These are phyloP conservation scores for Xylocopa sonorina DNA, from an alignment of 1,140 invertebrate genomes.

Conservation along the genomic window DNA sequence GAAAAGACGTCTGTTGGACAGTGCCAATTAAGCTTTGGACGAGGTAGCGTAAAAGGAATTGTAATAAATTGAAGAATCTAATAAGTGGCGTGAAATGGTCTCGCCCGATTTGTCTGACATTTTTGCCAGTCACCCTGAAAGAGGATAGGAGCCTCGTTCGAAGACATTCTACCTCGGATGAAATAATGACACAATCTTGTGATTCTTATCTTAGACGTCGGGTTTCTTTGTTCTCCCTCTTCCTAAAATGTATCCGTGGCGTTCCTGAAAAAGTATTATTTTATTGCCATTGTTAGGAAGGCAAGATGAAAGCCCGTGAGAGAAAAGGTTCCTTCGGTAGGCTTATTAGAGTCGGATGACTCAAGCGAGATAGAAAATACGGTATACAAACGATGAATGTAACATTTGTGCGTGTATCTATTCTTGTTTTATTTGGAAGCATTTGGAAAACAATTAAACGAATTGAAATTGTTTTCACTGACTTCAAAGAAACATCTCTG, in stretches of 20 bases:
- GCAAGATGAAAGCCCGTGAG: not conserved
- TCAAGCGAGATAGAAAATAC: not conserved
- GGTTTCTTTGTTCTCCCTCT: constrained; percentile 11
- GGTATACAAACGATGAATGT: not conserved
- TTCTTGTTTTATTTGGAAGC: too few relatives aligned
- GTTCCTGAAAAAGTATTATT: constrained; percentile 15
- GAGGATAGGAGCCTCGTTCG: constrained; percentile 16
- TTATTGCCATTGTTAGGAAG: not conserved
- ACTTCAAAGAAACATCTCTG: too few relatives aligned
- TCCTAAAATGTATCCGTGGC: constrained; percentile 12
- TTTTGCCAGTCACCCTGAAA: constrained; percentile 42
- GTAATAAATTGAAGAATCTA: constrained; percentile 13
- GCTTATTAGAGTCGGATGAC: too few relatives aligned
- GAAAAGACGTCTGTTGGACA: too few relatives aligned
- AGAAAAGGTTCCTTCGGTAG: not conserved
- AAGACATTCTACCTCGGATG: constrained; percentile 40
- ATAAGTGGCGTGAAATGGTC: constrained; percentile 39
- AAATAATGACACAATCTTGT: constrained; percentile 50
- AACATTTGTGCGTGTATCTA: not conserved
- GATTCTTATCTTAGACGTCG: constrained; percentile 52
- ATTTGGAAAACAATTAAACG: too few relatives aligned
- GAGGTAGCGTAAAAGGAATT: constrained; percentile 23
- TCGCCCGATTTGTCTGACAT: constrained; percentile 30
- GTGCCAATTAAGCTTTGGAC: not conserved
- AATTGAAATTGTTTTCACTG: too few relatives aligned